phyloP scores from a whole-genome alignment of 1,140 invertebrate species.

The Tachypleus tridentatus region DNA sequence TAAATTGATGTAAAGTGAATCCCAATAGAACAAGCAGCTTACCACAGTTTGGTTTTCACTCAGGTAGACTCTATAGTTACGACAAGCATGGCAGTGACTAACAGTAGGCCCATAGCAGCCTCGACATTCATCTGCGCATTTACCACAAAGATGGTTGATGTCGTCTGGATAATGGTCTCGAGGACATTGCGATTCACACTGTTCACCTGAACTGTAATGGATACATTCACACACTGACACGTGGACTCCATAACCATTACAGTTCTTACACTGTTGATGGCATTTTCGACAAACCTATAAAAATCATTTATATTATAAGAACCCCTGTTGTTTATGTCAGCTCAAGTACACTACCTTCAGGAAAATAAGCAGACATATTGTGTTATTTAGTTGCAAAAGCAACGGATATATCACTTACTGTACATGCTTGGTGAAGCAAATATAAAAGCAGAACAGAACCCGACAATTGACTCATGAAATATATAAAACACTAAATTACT shows the following conservation, averaged over 20 bases:
- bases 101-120: constrained; percentile 66
- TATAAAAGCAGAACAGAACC: too few relatives aligned
- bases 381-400: too few relatives aligned
- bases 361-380: too few relatives aligned
- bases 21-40: neutral
- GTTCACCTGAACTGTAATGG: constrained; percentile 69
- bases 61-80: constrained; percentile 68
- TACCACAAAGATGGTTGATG: constrained; percentile 53
- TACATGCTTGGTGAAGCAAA: too few relatives aligned
- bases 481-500: too few relatives aligned
- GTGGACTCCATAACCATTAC: constrained; percentile 76
- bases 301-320: neutral
- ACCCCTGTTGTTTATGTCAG: too few relatives aligned
- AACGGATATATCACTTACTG: too few relatives aligned
- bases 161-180: constrained; percentile 67
- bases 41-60: constrained; percentile 29
- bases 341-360: too few relatives aligned
- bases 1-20: too few relatives aligned
- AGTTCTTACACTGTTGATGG: constrained; percentile 76
- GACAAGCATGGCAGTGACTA: constrained; percentile 66
- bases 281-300: constrained; percentile 62
- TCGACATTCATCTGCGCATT: constrained; percentile 65
- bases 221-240: constrained; percentile 58
- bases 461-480: too few relatives aligned
- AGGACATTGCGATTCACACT: constrained; percentile 83